Evolutionary conservation across 2,797 vertebrate species (phyloP).

Genomic region (Sebastes diaconus): DNA sequence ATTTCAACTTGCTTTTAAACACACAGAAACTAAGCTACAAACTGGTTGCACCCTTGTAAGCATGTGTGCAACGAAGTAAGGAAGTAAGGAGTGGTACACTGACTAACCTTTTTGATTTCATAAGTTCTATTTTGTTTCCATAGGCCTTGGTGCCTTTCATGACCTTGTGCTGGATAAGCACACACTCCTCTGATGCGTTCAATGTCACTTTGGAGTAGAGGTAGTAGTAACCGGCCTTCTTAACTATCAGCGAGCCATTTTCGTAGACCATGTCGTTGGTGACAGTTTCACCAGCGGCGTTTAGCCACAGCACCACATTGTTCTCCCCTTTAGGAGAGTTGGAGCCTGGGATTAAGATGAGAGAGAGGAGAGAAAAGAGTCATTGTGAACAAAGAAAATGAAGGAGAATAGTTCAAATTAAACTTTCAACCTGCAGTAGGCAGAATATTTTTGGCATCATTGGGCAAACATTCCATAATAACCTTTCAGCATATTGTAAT

Average conservation of each 20-base stretch:
- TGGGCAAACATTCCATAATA: too few species aligned
- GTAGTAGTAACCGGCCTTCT: slow-evolving; percentile 68
- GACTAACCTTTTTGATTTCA: slow-evolving; percentile 70
- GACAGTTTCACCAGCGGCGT: neutral
- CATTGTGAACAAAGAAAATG: neutral
- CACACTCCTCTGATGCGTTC: slow-evolving; percentile 39
- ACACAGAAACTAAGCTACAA: neutral
- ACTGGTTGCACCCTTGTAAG: neutral
- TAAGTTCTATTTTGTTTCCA: slow-evolving; percentile 38
- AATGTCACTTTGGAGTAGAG: slow-evolving; percentile 75
- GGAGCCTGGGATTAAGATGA: slow-evolving; percentile 39
- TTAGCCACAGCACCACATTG: slow-evolving; percentile 52
- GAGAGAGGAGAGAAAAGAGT: neutral
- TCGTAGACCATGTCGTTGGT: slow-evolving; percentile 50
- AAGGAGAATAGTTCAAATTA: neutral
- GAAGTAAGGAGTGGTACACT: neutral
- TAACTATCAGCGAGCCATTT: slow-evolving; percentile 38
- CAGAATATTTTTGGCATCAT: too few species aligned
- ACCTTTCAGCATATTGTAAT: too few species aligned
- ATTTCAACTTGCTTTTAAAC: neutral
- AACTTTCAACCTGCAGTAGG: neutral
- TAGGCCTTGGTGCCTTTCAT: slow-evolving; percentile 54
- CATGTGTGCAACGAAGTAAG: neutral
- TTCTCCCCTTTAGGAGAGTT: fast-evolving
- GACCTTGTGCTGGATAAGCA: slow-evolving; percentile 55